Evolutionary conservation across 2,797 vertebrate species (phyloP).

Genomic region (Myotis planiceps): DNA sequence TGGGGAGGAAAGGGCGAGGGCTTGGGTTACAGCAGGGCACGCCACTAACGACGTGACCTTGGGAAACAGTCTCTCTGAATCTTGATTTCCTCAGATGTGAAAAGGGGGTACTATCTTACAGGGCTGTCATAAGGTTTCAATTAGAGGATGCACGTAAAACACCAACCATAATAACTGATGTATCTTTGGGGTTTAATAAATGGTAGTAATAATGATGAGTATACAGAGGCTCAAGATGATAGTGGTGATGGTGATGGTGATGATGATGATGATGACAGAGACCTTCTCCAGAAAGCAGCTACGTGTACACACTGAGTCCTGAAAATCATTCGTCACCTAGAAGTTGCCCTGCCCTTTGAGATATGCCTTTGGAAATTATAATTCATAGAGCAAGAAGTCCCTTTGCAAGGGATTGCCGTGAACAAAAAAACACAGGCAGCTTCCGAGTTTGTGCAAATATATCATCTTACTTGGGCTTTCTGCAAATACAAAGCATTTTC

Average conservation of each 20-base stretch:
- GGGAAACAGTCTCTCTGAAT: conserved; percentile 40
- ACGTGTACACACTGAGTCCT: neutral
- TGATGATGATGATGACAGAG: neutral
- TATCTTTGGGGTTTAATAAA: neutral
- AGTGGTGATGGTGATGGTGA: neutral
- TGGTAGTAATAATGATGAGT: neutral
- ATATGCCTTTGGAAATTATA: neutral
- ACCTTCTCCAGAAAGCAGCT: neutral
- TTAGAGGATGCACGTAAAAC: neutral
- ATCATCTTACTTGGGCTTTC: conserved; percentile 14
- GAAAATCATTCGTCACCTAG: neutral
- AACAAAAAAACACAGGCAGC: conserved; percentile 27
- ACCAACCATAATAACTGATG: neutral
- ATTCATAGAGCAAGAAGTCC: conserved; percentile 18
- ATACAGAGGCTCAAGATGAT: neutral
- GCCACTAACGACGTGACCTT: neutral
- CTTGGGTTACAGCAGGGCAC: conserved; percentile 17
- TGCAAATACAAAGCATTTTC: conserved; percentile 34
- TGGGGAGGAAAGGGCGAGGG: neutral
- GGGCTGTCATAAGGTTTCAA: neutral
- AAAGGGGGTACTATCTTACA: neutral
- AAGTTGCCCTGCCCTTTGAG: neutral
- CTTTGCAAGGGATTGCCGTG: neutral
- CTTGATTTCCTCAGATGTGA: conserved; percentile 28
- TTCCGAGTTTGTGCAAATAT: neutral